Evolutionary conservation across 2,888 invertebrate genomes (phyloP).

Genomic region (Clepsis dumicolana): DNA sequence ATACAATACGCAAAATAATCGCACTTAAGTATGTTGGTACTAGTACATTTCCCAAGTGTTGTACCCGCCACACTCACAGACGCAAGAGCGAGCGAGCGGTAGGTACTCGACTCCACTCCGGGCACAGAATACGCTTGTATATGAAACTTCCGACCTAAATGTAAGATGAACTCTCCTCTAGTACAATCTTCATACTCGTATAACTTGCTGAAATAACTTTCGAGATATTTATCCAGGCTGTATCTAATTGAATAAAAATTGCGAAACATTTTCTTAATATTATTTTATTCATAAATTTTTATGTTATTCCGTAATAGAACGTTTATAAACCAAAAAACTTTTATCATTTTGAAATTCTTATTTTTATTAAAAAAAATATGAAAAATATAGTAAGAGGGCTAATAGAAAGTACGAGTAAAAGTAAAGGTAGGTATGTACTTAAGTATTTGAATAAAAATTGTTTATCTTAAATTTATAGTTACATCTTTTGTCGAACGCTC

Average conservation of each 20-base stretch:
- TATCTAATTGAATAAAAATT: neutral
- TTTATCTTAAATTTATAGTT: no score
- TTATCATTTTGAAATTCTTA: no score
- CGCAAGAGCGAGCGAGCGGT: neutral
- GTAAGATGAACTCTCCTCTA: conserved; percentile 7
- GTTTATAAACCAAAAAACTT: no score
- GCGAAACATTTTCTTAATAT: neutral
- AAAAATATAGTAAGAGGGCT: no score
- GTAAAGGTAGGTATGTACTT: no score
- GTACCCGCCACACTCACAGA: neutral
- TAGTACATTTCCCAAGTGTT: neutral
- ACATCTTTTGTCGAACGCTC: no score
- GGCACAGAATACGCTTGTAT: conserved; percentile 19
- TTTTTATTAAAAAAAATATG: no score
- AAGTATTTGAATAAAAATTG: no score
- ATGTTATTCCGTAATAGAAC: no score
- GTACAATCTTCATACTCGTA: conserved; percentile 31
- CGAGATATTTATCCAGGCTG: conserved; percentile 8
- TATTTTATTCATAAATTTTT: no score
- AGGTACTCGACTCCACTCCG: conserved; percentile 22
- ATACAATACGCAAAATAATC: neutral
- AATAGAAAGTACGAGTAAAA: no score
- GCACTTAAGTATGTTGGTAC: neutral
- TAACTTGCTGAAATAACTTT: conserved; percentile 22
- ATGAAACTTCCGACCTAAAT: conserved; percentile 23